phyloP scores from a whole-genome alignment of 2,797 vertebrate genomes.

The Lepus townsendii region DNA sequence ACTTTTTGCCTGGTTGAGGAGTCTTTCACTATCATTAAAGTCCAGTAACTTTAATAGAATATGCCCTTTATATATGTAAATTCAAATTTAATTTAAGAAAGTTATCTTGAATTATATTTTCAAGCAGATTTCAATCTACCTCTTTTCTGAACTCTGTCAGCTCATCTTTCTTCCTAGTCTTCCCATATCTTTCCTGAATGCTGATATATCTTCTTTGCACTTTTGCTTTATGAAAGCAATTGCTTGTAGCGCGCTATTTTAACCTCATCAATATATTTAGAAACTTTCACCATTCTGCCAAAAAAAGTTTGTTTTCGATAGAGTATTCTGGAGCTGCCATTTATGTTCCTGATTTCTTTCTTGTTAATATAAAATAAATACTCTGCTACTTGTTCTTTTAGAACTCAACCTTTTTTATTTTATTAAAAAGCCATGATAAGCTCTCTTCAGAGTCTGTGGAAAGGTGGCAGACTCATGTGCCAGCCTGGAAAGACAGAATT shows the following conservation, averaged over 20 bases:
- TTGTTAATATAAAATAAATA: neutral
- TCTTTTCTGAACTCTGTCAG: neutral
- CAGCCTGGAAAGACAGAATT: neutral
- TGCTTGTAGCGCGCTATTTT: neutral
- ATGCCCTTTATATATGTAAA: neutral
- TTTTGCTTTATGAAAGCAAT: conserved; percentile 50
- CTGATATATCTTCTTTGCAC: neutral
- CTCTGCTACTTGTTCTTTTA: neutral
- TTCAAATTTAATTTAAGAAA: neutral
- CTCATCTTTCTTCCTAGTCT: neutral
- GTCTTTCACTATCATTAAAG: neutral
- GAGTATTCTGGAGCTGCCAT: neutral
- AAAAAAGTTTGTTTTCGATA: neutral
- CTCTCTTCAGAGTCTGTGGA: neutral
- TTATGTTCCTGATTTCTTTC: neutral
- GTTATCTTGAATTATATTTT: neutral
- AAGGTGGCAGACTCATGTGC: neutral
- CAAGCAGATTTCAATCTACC: neutral
- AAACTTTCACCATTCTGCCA: neutral
- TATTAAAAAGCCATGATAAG: neutral
- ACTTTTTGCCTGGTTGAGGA: neutral
- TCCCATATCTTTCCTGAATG: neutral
- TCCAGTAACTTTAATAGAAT: neutral
- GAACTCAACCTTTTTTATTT: neutral
- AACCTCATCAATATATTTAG: neutral